Conservation (phyloP, 2,113 vertebrate genomes). For the Anthoscopus minutus region DNA sequence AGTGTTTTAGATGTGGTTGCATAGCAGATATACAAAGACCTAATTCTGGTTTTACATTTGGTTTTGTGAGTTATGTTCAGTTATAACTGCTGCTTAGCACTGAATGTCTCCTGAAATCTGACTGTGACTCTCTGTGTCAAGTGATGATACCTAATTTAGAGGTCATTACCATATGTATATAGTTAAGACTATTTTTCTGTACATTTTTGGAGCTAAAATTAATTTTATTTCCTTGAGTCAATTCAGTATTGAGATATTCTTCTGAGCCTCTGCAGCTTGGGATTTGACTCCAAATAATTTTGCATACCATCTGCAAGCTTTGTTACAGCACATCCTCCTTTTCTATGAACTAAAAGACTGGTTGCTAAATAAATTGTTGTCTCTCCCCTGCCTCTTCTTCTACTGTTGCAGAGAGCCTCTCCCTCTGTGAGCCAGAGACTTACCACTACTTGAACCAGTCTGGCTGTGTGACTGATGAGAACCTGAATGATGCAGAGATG, state of each 20-base stretch:
- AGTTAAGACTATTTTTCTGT: not conserved
- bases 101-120: not conserved
- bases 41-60: not conserved
- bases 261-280: not conserved
- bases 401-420: conserved; percentile 75
- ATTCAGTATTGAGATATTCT: not conserved
- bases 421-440: conserved; percentile 76
- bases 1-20: not conserved
- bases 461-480: conserved; percentile 79
- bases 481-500: conserved; percentile 80
- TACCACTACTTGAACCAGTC: conserved; percentile 86
- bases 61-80: not conserved
- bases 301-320: not conserved
- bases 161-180: not conserved
- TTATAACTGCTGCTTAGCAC: not conserved
- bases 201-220: not conserved
- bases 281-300: not conserved
- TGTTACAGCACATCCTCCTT: not conserved
- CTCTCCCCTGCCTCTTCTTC: not conserved
- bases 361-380: not conserved
- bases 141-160: not conserved
- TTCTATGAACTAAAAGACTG: not conserved
- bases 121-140: not conserved
- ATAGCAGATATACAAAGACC: not conserved
- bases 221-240: not conserved